Base-by-base conservation (phyloP, 1,140 invertebrate species). In the Zaprionus africanus region DNA sequence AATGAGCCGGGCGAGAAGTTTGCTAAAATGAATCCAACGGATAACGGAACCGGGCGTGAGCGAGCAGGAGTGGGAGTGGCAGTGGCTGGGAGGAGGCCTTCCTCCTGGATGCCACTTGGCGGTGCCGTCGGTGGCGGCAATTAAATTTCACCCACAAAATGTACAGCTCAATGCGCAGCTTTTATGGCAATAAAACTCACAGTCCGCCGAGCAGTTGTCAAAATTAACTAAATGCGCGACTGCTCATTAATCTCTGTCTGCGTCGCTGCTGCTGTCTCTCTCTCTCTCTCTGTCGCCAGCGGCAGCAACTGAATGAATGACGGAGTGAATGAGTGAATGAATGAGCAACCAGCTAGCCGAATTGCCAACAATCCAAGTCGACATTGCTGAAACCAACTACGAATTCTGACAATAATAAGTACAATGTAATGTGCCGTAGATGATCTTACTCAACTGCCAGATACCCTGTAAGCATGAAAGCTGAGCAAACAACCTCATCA, bases 231-330 rank as follows among this genome's bases (percentile, higher is more conserved):
- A 88, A 90, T 76, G 85, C 81, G 81, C 75, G 78, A 74, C 68
- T 84, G 57, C 85, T 84, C 84, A 88, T 88, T 88, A 90, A 88
- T 88, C 84, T 88, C 81, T 88, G 84, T 84, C 82, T 46, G n/a
- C 41, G 41, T 76, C 78, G 56, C 68, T 64, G 22, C 59, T 28
- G 26, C 17, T 17, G 54, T 74, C 51, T 46, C 72, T 90, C 81
- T 84, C 74, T 88, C 81, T 88, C 81, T 62, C 58, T 46, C 72
- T 67, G 22, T 63, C 51, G 41, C 43, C 54, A 43, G 12, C n/a
- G 71, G 36, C 56, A 22, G 56, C 19, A 75, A 59, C 41, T 59
- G 64, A 61, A 41, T 61, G 56, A 58, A 46, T 67, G 51, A 57
- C 63, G 59, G 76, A 82, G 72, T 86, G 79, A 74, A 68, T 43